phyloP scores from a whole-genome alignment of 2,888 invertebrate genomes.

The Penaeus monodon region DNA sequence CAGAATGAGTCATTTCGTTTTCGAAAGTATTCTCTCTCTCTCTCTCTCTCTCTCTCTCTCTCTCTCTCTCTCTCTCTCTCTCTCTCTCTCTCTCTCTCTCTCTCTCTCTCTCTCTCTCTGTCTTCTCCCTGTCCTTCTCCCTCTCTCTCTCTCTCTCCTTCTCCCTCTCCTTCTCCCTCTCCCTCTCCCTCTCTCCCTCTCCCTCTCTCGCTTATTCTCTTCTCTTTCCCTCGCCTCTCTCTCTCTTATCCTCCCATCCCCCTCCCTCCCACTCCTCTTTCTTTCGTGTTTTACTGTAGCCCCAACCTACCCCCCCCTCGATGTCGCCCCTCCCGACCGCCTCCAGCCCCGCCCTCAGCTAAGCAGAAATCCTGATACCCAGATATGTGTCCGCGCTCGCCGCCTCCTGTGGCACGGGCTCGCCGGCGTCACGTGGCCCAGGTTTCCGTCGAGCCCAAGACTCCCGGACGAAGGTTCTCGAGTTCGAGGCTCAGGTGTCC shows the following conservation, averaged over 20 bases:
- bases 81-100: slow-evolving; percentile 1
- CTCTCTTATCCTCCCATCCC: neutral
- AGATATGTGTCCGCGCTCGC: too few species aligned
- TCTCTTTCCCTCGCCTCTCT: neutral
- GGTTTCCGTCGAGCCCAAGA: too few species aligned
- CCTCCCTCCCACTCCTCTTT: neutral
- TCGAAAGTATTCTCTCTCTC: neutral
- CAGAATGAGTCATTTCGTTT: too few species aligned
- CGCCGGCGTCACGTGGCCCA: too few species aligned
- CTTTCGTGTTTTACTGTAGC: neutral
- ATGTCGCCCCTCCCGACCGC: neutral
- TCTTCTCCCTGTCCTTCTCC: neutral
- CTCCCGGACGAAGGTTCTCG: too few species aligned
- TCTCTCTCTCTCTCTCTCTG: slow-evolving; percentile 1
- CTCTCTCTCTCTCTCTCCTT: neutral
- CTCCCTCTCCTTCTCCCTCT: neutral
- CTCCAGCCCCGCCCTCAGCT: neutral
- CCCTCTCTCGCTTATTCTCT: neutral
- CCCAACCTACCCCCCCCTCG: neutral
- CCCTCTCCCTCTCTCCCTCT: neutral
- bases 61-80: neutral
- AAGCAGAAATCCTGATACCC: too few species aligned
- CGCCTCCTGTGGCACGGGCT: too few species aligned
- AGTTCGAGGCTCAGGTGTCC: too few species aligned
- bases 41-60: neutral